Evolutionary conservation across 30 jellyfish, hydroid and myxozoan species (phyloP).

Genomic region (Rhopilema esculentum): DNA sequence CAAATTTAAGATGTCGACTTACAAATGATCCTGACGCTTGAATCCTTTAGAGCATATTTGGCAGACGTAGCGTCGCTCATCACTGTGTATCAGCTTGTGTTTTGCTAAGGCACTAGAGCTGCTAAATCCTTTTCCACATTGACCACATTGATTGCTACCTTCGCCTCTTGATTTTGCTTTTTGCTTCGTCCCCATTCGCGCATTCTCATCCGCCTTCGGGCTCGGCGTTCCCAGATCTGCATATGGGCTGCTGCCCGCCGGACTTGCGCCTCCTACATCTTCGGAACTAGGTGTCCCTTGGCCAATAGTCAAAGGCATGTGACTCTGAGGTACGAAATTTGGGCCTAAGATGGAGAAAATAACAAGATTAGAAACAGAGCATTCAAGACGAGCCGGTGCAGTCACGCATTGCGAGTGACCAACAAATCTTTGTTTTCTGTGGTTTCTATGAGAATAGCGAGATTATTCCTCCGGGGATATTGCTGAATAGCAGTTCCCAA

Average conservation of each 20-base stretch:
- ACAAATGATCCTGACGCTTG: constrained; percentile 98
- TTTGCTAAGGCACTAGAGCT: constrained; percentile 99
- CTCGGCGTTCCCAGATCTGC: constrained; percentile 86
- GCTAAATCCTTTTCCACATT: constrained; percentile 92
- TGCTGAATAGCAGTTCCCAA: neutral
- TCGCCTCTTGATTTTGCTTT: constrained; percentile 69
- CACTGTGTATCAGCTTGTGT: constrained; percentile 97
- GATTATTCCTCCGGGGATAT: neutral
- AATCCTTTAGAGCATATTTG: constrained; percentile 97
- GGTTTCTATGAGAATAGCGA: constrained; percentile 10
- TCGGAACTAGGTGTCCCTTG: constrained; percentile 95
- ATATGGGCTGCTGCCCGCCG: constrained; percentile 93
- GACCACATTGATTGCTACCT: constrained; percentile 77
- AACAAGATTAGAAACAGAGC: neutral
- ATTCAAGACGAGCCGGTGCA: constrained; percentile 16
- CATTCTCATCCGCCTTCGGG: constrained; percentile 84
- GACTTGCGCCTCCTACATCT: constrained; percentile 88
- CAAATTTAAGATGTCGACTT: constrained; percentile 24
- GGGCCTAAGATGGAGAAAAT: constrained; percentile 72
- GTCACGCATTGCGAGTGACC: constrained; percentile 21
- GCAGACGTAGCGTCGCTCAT: constrained; percentile 93
- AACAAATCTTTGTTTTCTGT: constrained; percentile 9
- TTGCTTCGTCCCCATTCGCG: constrained; percentile 77
- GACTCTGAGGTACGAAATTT: constrained; percentile 91
- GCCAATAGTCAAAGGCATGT: constrained; percentile 67